Evolutionary conservation across 2,797 vertebrate species (phyloP).

Genomic region (Acanthiza pusilla): DNA sequence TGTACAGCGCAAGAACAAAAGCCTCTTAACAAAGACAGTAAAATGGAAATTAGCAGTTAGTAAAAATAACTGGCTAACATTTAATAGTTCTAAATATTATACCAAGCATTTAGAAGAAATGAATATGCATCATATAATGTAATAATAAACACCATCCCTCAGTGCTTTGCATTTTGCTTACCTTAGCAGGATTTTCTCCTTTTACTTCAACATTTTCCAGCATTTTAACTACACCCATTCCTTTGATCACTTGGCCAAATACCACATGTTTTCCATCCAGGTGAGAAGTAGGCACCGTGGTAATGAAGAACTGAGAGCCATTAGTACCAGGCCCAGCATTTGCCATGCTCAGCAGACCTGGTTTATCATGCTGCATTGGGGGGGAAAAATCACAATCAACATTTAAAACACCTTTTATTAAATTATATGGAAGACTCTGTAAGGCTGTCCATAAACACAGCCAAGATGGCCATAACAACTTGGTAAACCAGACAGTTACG

Average conservation of each 20-base stretch:
- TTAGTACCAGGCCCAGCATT: constrained; percentile 92
- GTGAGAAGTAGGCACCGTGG: constrained; percentile 89
- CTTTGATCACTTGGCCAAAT: constrained; percentile 92
- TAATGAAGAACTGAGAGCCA: constrained; percentile 97
- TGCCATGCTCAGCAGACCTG: constrained; percentile 93
- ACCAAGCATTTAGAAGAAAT: background rate
- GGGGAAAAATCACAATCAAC: background rate
- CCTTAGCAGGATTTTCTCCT: constrained; percentile 87
- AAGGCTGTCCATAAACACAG: background rate
- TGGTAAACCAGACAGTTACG: background rate
- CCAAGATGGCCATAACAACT: background rate
- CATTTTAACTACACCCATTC: constrained; percentile 86
- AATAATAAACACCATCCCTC: background rate
- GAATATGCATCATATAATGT: background rate
- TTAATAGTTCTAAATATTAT: background rate
- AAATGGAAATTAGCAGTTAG: background rate
- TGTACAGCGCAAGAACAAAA: background rate
- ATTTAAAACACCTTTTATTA: background rate
- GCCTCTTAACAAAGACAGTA: background rate
- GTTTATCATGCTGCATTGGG: constrained; percentile 82
- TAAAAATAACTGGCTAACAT: background rate
- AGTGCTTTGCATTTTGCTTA: constrained; percentile 58
- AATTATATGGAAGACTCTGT: background rate
- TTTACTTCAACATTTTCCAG: constrained; percentile 86
- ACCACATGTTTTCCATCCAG: constrained; percentile 93